Evolutionary conservation across 2,113 vertebrate species (phyloP).

Genomic region (Ptilorrhoa leucosticta): DNA sequence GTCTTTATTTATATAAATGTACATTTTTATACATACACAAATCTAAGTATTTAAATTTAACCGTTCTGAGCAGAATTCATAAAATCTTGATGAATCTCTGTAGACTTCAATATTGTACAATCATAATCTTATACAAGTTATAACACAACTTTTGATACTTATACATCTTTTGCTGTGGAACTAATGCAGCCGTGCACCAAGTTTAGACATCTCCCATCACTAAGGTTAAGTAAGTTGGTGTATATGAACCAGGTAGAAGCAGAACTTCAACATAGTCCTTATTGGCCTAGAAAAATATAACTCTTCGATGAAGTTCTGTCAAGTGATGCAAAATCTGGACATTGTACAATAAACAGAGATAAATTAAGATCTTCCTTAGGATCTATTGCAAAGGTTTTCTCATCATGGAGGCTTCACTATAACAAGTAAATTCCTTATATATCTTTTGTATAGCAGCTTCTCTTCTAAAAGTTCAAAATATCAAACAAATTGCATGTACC

Average conservation of each 20-base stretch:
- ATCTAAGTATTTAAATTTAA: not conserved
- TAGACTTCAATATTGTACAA: not conserved
- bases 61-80: not conserved
- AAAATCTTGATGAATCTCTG: not conserved
- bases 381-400: not conserved
- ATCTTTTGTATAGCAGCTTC: not conserved
- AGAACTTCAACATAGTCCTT: not conserved
- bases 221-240: not conserved
- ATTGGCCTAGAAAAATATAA: not conserved
- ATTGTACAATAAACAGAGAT: not conserved
- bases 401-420: not conserved
- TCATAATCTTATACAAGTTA: not conserved
- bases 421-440: not conserved
- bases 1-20: not conserved
- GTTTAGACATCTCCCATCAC: not conserved
- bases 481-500: not conserved
- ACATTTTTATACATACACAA: not conserved
- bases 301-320: not conserved
- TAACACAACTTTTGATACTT: not conserved
- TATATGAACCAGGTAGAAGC: not conserved
- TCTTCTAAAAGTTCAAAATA: not conserved
- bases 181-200: not conserved
- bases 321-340: not conserved
- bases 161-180: not conserved
- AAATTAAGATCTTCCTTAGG: not conserved